phyloP scores from a whole-genome alignment of 2,797 vertebrate genomes.

The Sebastes alutus region DNA sequence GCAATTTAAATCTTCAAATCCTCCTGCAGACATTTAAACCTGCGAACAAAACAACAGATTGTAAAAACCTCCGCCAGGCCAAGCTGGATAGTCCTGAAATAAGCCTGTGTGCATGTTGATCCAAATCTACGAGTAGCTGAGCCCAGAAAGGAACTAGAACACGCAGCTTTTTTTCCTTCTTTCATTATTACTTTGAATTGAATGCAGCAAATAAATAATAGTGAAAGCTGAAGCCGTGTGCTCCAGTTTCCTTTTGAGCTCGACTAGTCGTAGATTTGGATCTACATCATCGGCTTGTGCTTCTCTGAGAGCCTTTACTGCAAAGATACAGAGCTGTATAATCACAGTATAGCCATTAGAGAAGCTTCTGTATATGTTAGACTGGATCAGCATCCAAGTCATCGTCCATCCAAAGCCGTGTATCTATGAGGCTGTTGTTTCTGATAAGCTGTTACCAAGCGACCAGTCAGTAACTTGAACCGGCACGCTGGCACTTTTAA shows the following conservation, averaged over 20 bases:
- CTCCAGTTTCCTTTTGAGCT: constrained; percentile 21
- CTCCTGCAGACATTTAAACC: constrained; percentile 13
- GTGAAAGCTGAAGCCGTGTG: constrained; percentile 3
- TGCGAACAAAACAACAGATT: constrained; percentile 3
- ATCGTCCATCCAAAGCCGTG: neutral
- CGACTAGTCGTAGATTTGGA: neutral
- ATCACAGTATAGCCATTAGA: neutral
- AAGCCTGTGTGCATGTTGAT: neutral
- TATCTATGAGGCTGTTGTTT: constrained; percentile 33
- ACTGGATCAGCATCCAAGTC: constrained; percentile 19
- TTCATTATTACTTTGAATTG: constrained; percentile 23
- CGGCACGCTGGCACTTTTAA: constrained; percentile 31
- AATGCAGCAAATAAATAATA: constrained; percentile 29
- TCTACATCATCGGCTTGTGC: neutral
- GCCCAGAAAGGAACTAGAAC: constrained; percentile 27
- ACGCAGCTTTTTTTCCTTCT: neutral
- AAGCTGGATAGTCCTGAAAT: constrained; percentile 13
- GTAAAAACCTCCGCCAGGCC: neutral
- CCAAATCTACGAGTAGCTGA: constrained; percentile 5
- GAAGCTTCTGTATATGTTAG: neutral
- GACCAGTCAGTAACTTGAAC: constrained; percentile 20
- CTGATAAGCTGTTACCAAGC: constrained; percentile 32
- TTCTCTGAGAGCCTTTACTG: neutral
- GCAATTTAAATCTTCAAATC: neutral
- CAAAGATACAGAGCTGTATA: neutral